Conservation (phyloP, 2,797 vertebrate genomes). For the Neoniphon sammara region DNA sequence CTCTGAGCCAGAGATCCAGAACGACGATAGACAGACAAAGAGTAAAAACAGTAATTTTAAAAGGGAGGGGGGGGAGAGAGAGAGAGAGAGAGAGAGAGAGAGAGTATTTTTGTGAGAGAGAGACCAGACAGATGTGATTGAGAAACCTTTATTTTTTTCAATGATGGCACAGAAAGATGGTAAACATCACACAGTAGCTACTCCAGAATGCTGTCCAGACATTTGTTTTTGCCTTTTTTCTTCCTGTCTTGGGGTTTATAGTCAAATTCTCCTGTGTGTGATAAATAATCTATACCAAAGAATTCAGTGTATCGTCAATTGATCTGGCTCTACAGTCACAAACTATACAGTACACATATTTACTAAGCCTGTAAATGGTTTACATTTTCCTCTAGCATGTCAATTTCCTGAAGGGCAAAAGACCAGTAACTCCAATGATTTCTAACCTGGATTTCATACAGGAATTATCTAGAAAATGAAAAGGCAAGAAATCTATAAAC, state of each 20-base stretch:
- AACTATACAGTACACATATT: too few species aligned
- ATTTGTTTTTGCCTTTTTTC: neutral
- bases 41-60: conserved; percentile 12
- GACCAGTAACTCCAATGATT: too few species aligned
- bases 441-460: too few species aligned
- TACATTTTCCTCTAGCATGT: too few species aligned
- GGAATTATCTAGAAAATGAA: too few species aligned
- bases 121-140: conserved; percentile 67
- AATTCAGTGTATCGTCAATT: too few species aligned
- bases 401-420: too few species aligned
- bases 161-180: conserved; percentile 40
- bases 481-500: too few species aligned
- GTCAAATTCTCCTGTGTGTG: neutral
- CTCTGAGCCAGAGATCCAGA: conserved; percentile 72
- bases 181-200: conserved; percentile 46
- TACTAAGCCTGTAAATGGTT: too few species aligned
- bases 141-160: conserved; percentile 57
- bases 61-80: too few species aligned
- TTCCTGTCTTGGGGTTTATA: neutral
- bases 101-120: conserved; percentile 9
- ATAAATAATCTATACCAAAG: neutral
- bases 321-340: too few species aligned
- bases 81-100: too few species aligned
- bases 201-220: neutral
- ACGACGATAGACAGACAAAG: conserved; percentile 45